Base-by-base conservation (phyloP, 2,797 vertebrate species). In the Scarus forsteni region DNA sequence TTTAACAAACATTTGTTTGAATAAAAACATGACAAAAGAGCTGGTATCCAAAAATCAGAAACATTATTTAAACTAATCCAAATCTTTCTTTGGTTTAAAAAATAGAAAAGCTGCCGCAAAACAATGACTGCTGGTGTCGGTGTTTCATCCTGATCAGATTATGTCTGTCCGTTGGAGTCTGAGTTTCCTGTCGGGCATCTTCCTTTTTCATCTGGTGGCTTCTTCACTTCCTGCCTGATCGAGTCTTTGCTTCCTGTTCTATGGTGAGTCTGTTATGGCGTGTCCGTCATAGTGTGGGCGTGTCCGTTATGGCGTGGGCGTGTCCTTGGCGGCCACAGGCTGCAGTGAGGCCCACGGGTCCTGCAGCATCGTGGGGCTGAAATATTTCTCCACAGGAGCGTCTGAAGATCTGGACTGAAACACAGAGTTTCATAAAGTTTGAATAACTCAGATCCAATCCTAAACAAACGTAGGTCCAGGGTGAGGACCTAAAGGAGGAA, bases 281-380 rank as follows among this genome's bases (percentile, higher is more conserved):
- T n/a, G n/a, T n/a, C n/a, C 27, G 10, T 68, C 66, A 38, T 38
- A 8, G 36, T 38, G 36, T 50, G 27, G 34, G 3, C 7, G 15
- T n/a, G 3, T 27, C 13, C 15, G 58, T 46, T 13, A 63, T 3
- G 36, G 1, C 1, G 40, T 45, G 27, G 13, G 42, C 38, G 10
- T 0, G 46, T 53, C 58, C 3, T 46, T 7, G 0, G 19, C 14
- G 6, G 66, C n/a, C 12, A 73, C 0, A 0, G 79, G 71, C 49
- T 71, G 61, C 43, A 89, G 71, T 6, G 36, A 1, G 1, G 54
- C 75, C 88, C 88, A 89, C 0, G 88, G 88, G 15, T 89, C 88
- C 58, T 87, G 63, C 35, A 88, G 27, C 88, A 89, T 89, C 0
- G 84, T 74, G 0, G 81, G 80, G 8, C 70, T 88, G 75, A 85